Evolutionary conservation across 2,888 invertebrate species (phyloP).

Genomic region (Ochlodes sylvanus): DNA sequence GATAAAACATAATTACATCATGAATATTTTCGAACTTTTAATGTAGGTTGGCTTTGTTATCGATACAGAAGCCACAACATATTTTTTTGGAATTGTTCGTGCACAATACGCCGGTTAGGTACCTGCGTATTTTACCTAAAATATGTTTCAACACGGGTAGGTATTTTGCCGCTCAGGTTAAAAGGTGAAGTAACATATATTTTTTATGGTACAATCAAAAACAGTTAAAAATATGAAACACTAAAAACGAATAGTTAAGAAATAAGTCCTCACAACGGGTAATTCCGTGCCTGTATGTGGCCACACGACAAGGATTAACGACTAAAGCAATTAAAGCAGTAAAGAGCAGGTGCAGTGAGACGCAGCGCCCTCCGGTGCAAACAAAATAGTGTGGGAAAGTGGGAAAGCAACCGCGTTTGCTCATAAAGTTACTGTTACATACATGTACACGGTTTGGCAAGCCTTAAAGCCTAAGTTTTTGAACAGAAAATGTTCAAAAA

Average conservation of each 20-base stretch:
- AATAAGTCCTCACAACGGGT: constrained; percentile 45
- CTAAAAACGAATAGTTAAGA: constrained; percentile 2
- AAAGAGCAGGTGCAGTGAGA: constrained; percentile 77
- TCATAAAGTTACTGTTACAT: constrained; percentile 40
- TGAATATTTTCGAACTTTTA: no score
- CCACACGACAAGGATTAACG: constrained; percentile 74
- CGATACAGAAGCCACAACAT: no score
- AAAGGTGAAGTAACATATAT: no score
- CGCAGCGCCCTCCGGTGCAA: constrained; percentile 54
- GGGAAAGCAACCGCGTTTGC: constrained; percentile 45
- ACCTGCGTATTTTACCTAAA: no score
- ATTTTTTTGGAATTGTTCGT: no score
- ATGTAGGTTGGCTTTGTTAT: no score
- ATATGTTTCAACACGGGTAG: no score
- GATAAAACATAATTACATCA: no score
- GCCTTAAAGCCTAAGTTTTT: neutral
- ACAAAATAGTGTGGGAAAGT: constrained; percentile 72
- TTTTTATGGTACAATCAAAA: neutral
- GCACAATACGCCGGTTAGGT: no score
- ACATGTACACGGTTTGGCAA: neutral
- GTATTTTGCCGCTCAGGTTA: no score
- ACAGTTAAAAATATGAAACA: constrained; percentile 23
- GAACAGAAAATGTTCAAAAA: no score
- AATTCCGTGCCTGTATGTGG: constrained; percentile 61
- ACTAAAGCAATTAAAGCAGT: constrained; percentile 78